Evolutionary conservation across 2,113 vertebrate genomes (phyloP).

Genomic region (Nycticebus coucang): DNA sequence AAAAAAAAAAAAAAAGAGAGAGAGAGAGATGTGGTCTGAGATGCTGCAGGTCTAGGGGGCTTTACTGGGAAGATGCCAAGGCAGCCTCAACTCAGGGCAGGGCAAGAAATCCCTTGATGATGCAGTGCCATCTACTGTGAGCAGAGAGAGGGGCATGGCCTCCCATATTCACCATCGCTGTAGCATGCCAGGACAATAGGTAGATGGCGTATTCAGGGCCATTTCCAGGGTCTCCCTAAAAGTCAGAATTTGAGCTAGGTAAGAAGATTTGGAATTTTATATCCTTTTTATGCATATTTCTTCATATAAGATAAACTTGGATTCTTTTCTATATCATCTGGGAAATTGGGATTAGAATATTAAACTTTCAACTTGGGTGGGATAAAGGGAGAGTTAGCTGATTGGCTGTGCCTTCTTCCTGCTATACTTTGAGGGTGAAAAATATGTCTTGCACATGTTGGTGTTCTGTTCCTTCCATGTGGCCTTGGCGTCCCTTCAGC

Average conservation of each 20-base stretch:
- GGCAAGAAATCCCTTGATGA: background rate
- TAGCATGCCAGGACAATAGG: background rate
- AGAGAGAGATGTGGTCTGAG: background rate
- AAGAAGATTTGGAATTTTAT: background rate
- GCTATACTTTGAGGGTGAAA: conserved; percentile 15
- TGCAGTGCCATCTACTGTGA: conserved; percentile 46
- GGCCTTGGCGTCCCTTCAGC: conserved; percentile 68
- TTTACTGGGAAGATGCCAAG: background rate
- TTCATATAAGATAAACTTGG: background rate
- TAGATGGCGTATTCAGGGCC: background rate
- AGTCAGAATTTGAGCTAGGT: background rate
- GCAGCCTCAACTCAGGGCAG: background rate
- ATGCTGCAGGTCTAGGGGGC: background rate
- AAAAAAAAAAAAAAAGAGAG: too few relatives aligned
- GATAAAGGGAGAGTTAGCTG: conserved; percentile 21
- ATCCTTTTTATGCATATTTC: background rate
- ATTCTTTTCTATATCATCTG: background rate
- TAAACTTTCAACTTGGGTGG: conserved; percentile 60
- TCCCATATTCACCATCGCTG: background rate
- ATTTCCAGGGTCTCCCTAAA: background rate
- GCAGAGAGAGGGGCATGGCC: background rate
- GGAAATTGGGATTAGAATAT: background rate
- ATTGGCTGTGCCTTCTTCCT: background rate
- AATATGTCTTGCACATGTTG: conserved; percentile 47
- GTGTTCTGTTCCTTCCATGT: conserved; percentile 50